phyloP scores from a whole-genome alignment of 53 echinoderm and acorn worm species.

The Holothuria scabra region DNA sequence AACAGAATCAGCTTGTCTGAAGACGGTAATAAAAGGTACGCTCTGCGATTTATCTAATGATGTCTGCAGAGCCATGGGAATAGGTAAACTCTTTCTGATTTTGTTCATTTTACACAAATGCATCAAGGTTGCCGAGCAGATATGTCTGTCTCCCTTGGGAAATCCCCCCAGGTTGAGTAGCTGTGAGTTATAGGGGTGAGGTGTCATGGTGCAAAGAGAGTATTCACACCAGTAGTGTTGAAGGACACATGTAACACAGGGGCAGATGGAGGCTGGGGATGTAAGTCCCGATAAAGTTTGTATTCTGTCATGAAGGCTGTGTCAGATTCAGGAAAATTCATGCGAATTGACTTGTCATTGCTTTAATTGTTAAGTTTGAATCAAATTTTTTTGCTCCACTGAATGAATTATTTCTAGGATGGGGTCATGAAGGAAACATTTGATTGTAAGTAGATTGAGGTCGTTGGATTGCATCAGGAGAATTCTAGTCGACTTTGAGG shows the following conservation, averaged over 20 bases:
- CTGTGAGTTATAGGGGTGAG: constrained; percentile 22
- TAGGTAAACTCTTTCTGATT: not conserved
- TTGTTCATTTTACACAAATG: constrained; percentile 10
- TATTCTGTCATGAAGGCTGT: too few relatives aligned
- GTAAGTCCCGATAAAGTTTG: too few relatives aligned
- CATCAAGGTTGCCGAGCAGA: constrained; percentile 4
- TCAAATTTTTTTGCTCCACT: not conserved
- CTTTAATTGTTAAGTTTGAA: too few relatives aligned
- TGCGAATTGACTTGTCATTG: too few relatives aligned
- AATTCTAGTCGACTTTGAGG: too few relatives aligned
- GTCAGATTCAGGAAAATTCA: too few relatives aligned
- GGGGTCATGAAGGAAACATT: constrained; percentile 1
- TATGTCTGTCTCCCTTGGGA: constrained; percentile 1
- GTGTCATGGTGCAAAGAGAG: constrained; percentile 13
- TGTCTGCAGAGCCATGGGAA: constrained; percentile 5
- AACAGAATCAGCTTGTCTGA: too few relatives aligned
- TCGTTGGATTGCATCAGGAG: not conserved
- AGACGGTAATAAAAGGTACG: too few relatives aligned
- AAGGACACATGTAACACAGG: not conserved
- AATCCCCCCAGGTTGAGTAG: not conserved
- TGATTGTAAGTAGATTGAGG: constrained; percentile 5
- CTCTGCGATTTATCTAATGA: constrained; percentile 18
- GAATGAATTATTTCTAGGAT: constrained; percentile 38
- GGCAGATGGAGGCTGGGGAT: too few relatives aligned
- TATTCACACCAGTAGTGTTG: constrained; percentile 23